phyloP scores from a whole-genome alignment of 2,888 invertebrate species.

The Drosophila suboccidentalis region DNA sequence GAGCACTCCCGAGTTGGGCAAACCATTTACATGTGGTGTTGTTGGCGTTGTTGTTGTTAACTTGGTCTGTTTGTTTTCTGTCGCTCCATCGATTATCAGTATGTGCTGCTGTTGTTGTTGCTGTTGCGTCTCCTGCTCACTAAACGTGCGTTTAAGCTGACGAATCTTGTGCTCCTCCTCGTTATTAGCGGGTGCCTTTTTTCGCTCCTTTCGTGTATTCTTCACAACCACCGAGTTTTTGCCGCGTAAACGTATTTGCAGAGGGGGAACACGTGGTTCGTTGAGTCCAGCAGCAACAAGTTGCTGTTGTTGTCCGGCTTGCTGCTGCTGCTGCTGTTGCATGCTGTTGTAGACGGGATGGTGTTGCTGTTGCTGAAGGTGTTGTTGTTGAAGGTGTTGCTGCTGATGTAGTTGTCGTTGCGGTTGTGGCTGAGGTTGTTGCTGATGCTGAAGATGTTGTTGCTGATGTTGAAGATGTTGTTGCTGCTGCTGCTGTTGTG shows the following conservation, averaged over 20 bases:
- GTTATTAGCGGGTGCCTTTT: constrained; percentile 83
- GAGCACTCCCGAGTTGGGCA: constrained; percentile 55
- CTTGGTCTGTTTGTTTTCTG: constrained; percentile 71
- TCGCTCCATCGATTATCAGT: constrained; percentile 4
- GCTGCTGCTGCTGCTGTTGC: constrained; percentile 38
- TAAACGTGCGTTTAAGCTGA: constrained; percentile 72
- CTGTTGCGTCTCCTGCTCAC: constrained; percentile 56
- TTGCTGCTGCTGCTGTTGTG: constrained; percentile 21
- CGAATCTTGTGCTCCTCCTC: constrained; percentile 80
- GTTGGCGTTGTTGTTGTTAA: constrained; percentile 33
- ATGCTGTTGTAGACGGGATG: constrained; percentile 54
- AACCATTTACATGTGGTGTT: constrained; percentile 64
- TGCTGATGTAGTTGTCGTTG: constrained; percentile 32
- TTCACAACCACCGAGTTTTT: constrained; percentile 94
- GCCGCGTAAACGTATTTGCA: constrained; percentile 93
- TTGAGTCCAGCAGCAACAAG: constrained; percentile 85
- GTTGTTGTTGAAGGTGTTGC: constrained; percentile 28
- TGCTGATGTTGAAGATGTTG: constrained; percentile 25
- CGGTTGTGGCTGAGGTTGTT: constrained; percentile 28
- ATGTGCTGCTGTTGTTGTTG: constrained; percentile 45
- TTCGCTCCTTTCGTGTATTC: constrained; percentile 90
- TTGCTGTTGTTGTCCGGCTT: constrained; percentile 40
- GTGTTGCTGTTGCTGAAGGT: constrained; percentile 42
- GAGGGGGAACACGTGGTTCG: constrained; percentile 93
- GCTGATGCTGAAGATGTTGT: constrained; percentile 26